phyloP scores from a whole-genome alignment of 2,113 vertebrate species.

The Mesoclemmys tuberculata region DNA sequence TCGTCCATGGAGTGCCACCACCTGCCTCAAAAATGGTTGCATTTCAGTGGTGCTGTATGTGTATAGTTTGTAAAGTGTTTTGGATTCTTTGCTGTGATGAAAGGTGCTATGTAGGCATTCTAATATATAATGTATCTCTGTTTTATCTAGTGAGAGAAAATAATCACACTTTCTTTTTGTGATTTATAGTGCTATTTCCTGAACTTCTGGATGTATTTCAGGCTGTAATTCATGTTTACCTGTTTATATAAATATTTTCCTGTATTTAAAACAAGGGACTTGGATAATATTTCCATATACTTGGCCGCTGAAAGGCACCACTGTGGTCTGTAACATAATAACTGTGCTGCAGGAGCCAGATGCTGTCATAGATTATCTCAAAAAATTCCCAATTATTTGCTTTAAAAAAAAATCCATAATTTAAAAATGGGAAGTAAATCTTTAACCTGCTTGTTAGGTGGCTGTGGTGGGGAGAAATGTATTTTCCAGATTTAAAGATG shows the following conservation, averaged over 20 bases:
- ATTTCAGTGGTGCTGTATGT: rapidly evolving
- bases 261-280: not conserved
- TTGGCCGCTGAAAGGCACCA: not conserved
- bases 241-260: constrained; percentile 57
- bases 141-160: not conserved
- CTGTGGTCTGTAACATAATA: not conserved
- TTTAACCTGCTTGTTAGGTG: not conserved
- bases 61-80: not conserved
- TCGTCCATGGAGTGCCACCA: not conserved
- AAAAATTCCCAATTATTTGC: not conserved
- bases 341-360: rapidly evolving
- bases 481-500: not conserved
- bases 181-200: not conserved
- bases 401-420: not conserved
- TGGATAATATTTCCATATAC: constrained; percentile 3
- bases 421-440: not conserved
- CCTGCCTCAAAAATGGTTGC: not conserved
- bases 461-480: not conserved
- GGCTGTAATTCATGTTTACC: constrained; percentile 46
- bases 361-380: not conserved
- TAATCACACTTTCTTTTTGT: not conserved
- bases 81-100: not conserved
- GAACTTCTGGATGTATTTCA: constrained; percentile 2
- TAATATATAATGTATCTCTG: not conserved
- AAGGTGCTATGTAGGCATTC: not conserved